Percentiles rank a stretch among this genome's conserved stretches.
Conservation (phyloP, 2,888 invertebrate genomes). For the Malachius bipustulatus region DNA sequence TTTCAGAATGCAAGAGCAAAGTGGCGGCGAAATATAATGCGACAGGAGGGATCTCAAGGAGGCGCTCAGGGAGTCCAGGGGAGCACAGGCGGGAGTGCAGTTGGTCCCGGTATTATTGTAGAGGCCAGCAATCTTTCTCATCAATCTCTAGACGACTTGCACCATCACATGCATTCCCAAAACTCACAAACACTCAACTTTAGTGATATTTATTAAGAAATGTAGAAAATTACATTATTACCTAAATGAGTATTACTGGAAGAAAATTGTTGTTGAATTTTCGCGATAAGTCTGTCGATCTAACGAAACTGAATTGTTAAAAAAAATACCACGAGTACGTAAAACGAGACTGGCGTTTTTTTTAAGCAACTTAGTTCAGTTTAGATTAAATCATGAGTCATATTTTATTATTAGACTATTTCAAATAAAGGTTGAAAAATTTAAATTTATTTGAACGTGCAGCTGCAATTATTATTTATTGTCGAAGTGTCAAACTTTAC, state of each 20-base stretch:
- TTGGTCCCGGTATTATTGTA: slow-evolving; percentile 35
- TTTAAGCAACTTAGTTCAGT: too few relatives aligned
- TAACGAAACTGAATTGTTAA: neutral
- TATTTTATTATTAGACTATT: too few relatives aligned
- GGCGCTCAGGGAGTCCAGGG: slow-evolving; percentile 26
- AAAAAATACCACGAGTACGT: slow-evolving; percentile 7
- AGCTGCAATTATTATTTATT: too few relatives aligned
- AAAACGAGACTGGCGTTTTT: too few relatives aligned
- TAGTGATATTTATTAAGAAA: slow-evolving; percentile 36
- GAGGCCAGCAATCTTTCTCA: slow-evolving; percentile 41
- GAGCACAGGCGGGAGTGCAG: slow-evolving; percentile 28
- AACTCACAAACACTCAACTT: slow-evolving; percentile 34
- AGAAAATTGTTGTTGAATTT: too few relatives aligned
- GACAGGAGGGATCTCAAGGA: slow-evolving; percentile 54
- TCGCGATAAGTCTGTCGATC: neutral
- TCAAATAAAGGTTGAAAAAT: too few relatives aligned
- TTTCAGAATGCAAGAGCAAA: slow-evolving; percentile 99
- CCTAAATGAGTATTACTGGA: too few relatives aligned
- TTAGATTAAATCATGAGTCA: too few relatives aligned
- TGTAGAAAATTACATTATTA: too few relatives aligned
- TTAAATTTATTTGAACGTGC: too few relatives aligned
- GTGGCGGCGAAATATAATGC: slow-evolving; percentile 88
- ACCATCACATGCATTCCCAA: slow-evolving; percentile 43
- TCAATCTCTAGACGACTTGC: slow-evolving; percentile 41
- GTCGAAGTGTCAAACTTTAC: too few relatives aligned